Percentiles rank a stretch among this genome's conserved stretches.
Evolutionary conservation across 2,888 invertebrate species (phyloP).

Genomic region (Xanthorhoe spadicearia): DNA sequence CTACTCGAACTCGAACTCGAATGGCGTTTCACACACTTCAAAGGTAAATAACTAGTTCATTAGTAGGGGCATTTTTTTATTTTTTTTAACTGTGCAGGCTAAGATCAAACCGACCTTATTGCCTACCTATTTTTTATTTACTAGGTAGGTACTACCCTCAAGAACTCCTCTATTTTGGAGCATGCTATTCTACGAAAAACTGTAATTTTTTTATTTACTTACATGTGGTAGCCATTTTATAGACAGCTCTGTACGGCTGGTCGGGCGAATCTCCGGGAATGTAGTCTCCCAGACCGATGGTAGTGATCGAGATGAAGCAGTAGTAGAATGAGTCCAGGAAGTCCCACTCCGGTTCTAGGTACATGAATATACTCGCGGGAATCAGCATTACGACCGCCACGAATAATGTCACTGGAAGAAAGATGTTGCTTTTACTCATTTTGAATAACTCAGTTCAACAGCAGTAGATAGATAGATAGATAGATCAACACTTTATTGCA

Average conservation of each 20-base stretch:
- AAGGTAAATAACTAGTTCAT: background rate
- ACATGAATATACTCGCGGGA: constrained; percentile 90
- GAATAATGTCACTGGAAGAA: constrained; percentile 77
- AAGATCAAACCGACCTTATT: background rate
- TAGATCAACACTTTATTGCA: no score
- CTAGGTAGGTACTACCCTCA: no score
- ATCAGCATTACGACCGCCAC: constrained; percentile 88
- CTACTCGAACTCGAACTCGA: background rate
- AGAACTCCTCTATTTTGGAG: no score
- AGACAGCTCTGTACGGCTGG: constrained; percentile 90
- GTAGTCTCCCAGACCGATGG: constrained; percentile 95
- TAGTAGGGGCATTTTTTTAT: background rate
- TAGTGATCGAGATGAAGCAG: constrained; percentile 95
- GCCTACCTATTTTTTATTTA: no score
- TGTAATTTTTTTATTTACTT: constrained; percentile 60
- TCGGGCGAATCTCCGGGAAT: constrained; percentile 92
- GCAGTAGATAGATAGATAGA: no score
- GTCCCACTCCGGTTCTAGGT: constrained; percentile 92
- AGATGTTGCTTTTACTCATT: no score
- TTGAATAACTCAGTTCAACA: no score
- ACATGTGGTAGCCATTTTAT: constrained; percentile 93
- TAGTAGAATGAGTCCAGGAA: constrained; percentile 95
- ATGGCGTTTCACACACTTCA: background rate
- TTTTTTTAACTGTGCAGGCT: background rate
- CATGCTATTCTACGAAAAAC: no score